phyloP scores from a whole-genome alignment of 1,140 invertebrate genomes.

The Ridgeia piscesae region DNA sequence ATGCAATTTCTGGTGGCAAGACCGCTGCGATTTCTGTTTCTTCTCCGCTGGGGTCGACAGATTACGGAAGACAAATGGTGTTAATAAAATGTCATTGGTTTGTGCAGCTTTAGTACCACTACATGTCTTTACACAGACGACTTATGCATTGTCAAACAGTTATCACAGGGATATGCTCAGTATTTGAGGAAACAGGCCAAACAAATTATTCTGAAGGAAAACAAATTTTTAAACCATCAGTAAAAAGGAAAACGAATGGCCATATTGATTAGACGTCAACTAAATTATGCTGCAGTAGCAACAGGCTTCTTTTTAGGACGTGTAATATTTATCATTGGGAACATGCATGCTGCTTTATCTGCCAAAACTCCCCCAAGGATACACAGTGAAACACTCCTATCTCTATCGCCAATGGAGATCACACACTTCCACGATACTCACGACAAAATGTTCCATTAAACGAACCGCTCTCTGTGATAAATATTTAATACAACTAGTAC shows the following conservation, averaged over 20 bases:
- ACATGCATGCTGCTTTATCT: background rate
- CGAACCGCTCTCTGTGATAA: background rate
- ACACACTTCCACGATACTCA: background rate
- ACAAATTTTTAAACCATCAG: background rate
- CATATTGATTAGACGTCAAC: background rate
- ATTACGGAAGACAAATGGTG: background rate
- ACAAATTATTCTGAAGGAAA: background rate
- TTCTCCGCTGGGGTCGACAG: background rate
- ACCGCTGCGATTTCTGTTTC: background rate
- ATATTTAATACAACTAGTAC: background rate
- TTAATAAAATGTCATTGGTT: background rate
- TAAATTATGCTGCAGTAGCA: background rate
- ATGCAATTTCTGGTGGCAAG: background rate
- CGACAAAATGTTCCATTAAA: background rate
- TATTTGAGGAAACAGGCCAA: background rate
- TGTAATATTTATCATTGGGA: background rate
- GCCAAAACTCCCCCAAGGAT: background rate
- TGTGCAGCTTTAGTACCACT: background rate
- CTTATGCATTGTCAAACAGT: background rate
- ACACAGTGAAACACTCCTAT: background rate
- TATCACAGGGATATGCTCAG: background rate
- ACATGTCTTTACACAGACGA: background rate
- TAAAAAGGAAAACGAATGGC: background rate
- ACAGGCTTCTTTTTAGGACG: background rate
- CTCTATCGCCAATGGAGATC: background rate